Conservation (phyloP, 2,113 vertebrate species). For the Synodontis membranacea region DNA sequence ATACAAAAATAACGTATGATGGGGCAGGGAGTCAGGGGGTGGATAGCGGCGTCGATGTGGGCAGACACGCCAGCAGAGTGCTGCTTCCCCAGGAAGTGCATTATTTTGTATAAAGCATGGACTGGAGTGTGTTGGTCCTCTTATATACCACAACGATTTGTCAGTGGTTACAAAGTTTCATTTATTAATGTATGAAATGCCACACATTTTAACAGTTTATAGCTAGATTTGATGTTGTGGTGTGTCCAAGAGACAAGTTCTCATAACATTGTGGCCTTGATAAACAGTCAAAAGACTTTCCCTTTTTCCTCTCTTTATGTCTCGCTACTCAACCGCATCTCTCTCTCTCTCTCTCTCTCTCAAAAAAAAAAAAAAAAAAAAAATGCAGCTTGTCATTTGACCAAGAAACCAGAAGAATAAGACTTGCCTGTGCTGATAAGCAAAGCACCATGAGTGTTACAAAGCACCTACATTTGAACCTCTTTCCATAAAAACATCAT, state of each 20-base stretch:
- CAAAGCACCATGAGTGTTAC: too few species aligned
- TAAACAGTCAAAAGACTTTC: background rate
- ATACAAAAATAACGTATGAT: background rate
- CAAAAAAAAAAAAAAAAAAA: too few species aligned
- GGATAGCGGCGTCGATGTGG: background rate
- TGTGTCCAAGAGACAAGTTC: background rate
- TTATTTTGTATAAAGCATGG: background rate
- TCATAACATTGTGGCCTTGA: background rate
- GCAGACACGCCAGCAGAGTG: background rate
- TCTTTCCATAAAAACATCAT: background rate
- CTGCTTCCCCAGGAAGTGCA: background rate
- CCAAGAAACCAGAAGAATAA: too few species aligned
- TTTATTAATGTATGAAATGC: background rate
- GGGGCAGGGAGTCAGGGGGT: background rate
- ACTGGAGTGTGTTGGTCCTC: background rate
- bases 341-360: background rate
- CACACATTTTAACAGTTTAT: background rate
- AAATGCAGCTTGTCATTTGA: too few species aligned
- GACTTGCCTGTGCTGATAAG: too few species aligned
- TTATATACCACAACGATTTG: background rate
- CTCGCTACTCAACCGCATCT: too few species aligned
- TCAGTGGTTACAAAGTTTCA: background rate
- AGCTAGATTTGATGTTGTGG: background rate
- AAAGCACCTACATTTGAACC: background rate
- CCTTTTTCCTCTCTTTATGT: background rate